A percentile compares a stretch with the other conserved stretches of the same genome.
phyloP scores from a whole-genome alignment of 2,797 vertebrate species.

The Benthosema pterotum region DNA sequence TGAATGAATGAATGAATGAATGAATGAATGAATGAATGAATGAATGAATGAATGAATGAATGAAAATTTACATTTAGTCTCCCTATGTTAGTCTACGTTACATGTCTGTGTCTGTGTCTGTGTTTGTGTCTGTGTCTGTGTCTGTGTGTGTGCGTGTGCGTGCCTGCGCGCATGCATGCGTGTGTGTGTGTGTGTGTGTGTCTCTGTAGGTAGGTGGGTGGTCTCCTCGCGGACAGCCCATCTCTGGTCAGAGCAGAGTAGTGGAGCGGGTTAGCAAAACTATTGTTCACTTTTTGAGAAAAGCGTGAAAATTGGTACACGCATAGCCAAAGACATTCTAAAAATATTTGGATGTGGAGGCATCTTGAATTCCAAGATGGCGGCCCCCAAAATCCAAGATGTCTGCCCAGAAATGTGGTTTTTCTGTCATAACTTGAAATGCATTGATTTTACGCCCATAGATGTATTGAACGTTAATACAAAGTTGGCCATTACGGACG shows the following conservation, averaged over 20 bases:
- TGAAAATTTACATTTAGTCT: conserved; percentile 23
- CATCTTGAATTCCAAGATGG: too few species aligned
- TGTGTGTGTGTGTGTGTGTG: neutral
- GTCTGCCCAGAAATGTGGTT: too few species aligned
- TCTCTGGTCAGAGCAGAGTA: conserved; percentile 37
- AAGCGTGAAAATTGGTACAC: too few species aligned
- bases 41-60: conserved; percentile 27
- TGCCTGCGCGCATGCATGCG: neutral
- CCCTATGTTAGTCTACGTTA: neutral
- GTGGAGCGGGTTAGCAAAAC: too few species aligned
- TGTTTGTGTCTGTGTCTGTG: neutral
- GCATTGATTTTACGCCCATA: too few species aligned
- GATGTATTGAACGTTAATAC: too few species aligned
- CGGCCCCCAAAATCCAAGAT: too few species aligned
- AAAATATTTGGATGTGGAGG: too few species aligned
- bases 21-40: conserved; percentile 29
- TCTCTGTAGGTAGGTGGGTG: neutral
- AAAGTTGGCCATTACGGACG: too few species aligned
- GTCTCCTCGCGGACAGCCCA: conserved; percentile 27
- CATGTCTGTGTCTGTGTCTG: neutral
- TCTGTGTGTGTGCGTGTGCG: neutral
- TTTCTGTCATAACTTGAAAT: too few species aligned
- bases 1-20: conserved; percentile 27
- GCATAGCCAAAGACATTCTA: too few species aligned
- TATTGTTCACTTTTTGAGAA: too few species aligned